Evolutionary conservation across 30 jellyfish, hydroid and myxozoan genomes (phyloP).

Genomic region (Mastigias papua): DNA sequence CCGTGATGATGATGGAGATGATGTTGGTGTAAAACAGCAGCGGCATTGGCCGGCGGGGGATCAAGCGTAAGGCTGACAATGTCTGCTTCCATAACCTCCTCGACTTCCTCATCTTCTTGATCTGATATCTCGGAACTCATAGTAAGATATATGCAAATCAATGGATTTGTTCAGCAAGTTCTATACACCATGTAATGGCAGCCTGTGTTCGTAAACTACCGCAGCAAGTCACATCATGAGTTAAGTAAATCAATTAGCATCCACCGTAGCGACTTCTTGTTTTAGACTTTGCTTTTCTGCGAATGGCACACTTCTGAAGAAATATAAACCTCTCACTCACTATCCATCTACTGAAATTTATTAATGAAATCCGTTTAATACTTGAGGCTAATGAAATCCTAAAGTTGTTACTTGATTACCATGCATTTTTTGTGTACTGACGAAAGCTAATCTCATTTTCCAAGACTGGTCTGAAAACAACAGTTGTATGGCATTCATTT

Average conservation of each 20-base stretch:
- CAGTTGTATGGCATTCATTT: too few species aligned
- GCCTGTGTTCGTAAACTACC: constrained; percentile 36
- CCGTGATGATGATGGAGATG: constrained; percentile 53
- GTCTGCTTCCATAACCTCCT: constrained; percentile 77
- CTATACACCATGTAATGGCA: background rate
- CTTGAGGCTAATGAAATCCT: too few species aligned
- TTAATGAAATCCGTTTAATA: too few species aligned
- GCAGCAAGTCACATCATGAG: constrained; percentile 30
- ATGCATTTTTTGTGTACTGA: too few species aligned
- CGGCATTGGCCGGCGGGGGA: constrained; percentile 85
- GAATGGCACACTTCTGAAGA: background rate
- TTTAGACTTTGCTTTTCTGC: too few species aligned
- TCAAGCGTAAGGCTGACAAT: constrained; percentile 74
- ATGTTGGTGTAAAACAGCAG: constrained; percentile 73
- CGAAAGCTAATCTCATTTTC: too few species aligned
- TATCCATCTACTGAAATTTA: too few species aligned
- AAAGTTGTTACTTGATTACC: too few species aligned
- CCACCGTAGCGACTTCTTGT: constrained; percentile 8
- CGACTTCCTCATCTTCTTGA: constrained; percentile 73
- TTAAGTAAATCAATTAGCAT: background rate
- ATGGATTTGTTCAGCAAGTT: background rate
- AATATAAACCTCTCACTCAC: too few species aligned
- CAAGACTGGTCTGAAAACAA: too few species aligned
- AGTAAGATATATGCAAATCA: background rate
- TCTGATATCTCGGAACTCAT: constrained; percentile 37